These are phyloP conservation scores for Drosophila picticornis DNA, from an alignment of 2,888 invertebrate genomes.

Conservation along the genomic window DNA sequence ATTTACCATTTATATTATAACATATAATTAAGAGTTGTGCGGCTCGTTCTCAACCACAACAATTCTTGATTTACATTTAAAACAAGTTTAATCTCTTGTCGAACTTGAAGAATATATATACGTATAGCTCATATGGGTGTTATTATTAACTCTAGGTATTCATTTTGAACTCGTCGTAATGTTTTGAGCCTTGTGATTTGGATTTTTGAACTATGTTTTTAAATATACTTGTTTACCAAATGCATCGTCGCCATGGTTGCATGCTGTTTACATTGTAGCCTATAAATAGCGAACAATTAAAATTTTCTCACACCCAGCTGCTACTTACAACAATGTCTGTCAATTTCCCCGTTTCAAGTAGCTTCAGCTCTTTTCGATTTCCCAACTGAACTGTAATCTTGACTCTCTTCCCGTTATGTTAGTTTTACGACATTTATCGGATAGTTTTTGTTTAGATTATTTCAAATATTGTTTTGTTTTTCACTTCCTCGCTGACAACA, in stretches of 20 bases:
- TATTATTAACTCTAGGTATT: conserved; percentile 11
- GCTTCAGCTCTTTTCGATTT: conserved; percentile 33
- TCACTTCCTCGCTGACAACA: conserved; percentile 7
- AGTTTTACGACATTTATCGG: conserved; percentile 59
- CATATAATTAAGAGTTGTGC: conserved; percentile 30
- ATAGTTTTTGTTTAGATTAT: conserved; percentile 57
- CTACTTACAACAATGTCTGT: conserved; percentile 19
- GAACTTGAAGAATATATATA: conserved; percentile 21
- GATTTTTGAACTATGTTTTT: conserved; percentile 46
- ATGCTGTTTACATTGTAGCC: conserved; percentile 32
- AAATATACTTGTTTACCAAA: conserved; percentile 27
- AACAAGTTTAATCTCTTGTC: conserved; percentile 13
- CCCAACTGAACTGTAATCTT: conserved; percentile 15
- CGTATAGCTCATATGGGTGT: conserved; percentile 20
- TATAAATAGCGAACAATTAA: conserved; percentile 33
- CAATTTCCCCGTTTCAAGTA: conserved; percentile 38
- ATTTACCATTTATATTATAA: conserved; percentile 6
- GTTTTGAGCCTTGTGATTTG: conserved; percentile 54
- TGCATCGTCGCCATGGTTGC: conserved; percentile 11
- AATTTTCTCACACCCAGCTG: conserved; percentile 7
- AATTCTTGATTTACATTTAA: conserved; percentile 27
- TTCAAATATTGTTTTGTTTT: conserved; percentile 58
- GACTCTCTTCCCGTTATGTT: conserved; percentile 13
- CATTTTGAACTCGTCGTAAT: conserved; percentile 31
- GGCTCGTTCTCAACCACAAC: conserved; percentile 7